Base-by-base conservation (phyloP, 2,113 vertebrate species). In the Athene noctua region DNA sequence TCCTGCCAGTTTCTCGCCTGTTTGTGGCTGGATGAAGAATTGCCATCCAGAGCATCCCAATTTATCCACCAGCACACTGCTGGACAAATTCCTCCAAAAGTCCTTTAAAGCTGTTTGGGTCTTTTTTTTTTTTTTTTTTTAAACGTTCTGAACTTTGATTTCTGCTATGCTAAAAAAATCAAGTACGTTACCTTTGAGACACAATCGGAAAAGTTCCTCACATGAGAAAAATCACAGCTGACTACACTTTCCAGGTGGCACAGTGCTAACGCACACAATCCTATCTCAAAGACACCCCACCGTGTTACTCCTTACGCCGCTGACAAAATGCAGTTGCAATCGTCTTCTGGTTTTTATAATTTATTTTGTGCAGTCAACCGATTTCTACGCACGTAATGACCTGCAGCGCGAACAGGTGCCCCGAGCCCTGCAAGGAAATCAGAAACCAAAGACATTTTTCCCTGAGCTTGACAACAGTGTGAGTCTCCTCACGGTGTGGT, bases 381-480 rank as follows among this genome's bases (percentile, higher is more conserved):
- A 6, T 10, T 54, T 5, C 12, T 5, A 2, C 0, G 1, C 0
- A 1, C 2, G 0, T 11, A 5, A 10, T 0, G 2, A 7, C 54
- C 52, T 10, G 11, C 54, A 22, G 51, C 15, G 0, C 0, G 1
- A 49, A 4, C 8, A 18, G 15, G 21, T 18, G 44, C 4, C 26
- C 29, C 15, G 3, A 22, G 26, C 58, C 65, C 78, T 52, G 51
- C 34, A 4, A 38, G n/a, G 26, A 4, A 29, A 34, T 2, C 6
- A 3, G 15, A 65, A 29, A 27, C 4, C 25, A 2, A 51, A 22
- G 38, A 18, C 5, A 2, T 44, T 73, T 18, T 15, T 7, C 49
- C 21, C 44, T 3, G 15, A 0, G 5, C 62, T 40, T 3, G 15
- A 17, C 27, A 27, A 18, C 4, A 6, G 10, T 1, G 3, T 0